A percentile compares a stretch with the other conserved stretches of the same genome.
phyloP scores from a whole-genome alignment of 2,113 vertebrate species.

The Arvicanthis niloticus region DNA sequence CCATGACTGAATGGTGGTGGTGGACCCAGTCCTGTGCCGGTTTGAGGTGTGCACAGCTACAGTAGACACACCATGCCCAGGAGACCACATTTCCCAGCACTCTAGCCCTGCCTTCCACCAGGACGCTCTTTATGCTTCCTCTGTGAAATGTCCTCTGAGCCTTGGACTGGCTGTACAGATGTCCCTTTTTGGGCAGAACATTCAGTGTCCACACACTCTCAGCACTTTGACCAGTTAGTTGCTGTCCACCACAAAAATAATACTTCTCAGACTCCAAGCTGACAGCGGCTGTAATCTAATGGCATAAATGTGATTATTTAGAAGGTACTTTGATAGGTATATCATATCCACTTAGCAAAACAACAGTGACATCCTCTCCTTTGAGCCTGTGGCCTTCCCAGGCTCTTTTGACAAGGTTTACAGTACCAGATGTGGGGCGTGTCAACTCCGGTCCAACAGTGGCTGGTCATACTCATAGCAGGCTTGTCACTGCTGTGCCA shows the following conservation, averaged over 20 bases:
- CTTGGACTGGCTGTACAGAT: background rate
- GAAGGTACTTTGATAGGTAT: background rate
- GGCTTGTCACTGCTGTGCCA: background rate
- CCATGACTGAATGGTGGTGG: background rate
- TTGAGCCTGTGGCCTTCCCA: background rate
- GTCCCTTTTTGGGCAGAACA: background rate
- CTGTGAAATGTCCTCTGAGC: background rate
- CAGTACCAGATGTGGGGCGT: background rate
- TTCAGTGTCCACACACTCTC: background rate
- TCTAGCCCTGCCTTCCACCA: no score
- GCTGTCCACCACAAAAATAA: background rate
- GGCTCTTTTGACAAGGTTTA: background rate
- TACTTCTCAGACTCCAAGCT: background rate
- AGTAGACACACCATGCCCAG: background rate
- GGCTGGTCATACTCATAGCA: background rate
- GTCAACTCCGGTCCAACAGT: background rate
- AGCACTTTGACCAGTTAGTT: background rate
- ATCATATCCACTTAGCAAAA: background rate
- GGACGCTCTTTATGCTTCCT: background rate
- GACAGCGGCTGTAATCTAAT: background rate
- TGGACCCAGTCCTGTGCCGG: background rate
- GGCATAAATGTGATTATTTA: background rate
- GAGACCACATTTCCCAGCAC: background rate
- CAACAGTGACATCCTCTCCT: background rate
- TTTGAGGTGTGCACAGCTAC: no score